Evolutionary conservation across 2,113 vertebrate genomes (phyloP).

Genomic region (Pteronura brasiliensis): DNA sequence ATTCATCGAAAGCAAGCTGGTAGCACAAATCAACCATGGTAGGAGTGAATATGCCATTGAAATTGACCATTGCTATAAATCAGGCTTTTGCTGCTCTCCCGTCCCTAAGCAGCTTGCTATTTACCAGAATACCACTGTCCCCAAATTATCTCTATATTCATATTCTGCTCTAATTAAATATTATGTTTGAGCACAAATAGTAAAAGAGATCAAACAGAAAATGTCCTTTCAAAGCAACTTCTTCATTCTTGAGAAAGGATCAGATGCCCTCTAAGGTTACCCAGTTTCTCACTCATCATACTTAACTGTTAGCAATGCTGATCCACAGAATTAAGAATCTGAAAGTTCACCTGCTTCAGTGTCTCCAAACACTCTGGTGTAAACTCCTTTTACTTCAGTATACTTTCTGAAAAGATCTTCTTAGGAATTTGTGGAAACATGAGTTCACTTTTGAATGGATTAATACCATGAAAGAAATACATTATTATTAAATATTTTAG

Average conservation of each 20-base stretch:
- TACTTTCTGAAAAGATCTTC: not conserved
- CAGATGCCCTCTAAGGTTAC: not conserved
- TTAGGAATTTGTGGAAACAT: not conserved
- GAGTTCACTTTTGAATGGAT: not conserved
- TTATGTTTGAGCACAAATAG: not conserved
- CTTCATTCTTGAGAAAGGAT: not conserved
- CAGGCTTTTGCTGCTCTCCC: not conserved
- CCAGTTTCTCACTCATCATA: not conserved
- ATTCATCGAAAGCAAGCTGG: not conserved
- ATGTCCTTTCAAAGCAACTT: not conserved
- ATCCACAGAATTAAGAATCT: not conserved
- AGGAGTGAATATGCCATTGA: not conserved
- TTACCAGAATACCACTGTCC: not conserved
- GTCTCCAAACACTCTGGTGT: not conserved
- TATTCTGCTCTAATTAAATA: not conserved
- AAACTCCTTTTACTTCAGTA: not conserved
- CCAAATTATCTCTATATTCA: not conserved
- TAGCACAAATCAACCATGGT: not conserved
- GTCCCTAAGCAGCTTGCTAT: not conserved
- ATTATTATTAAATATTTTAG: slow-evolving; percentile 9
- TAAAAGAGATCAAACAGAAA: not conserved
- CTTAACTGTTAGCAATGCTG: not conserved
- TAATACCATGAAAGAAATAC: not conserved
- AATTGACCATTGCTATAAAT: not conserved
- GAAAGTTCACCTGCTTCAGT: not conserved